Base-by-base conservation (phyloP, 1,140 invertebrate genomes). In the Monomorium pharaonis region DNA sequence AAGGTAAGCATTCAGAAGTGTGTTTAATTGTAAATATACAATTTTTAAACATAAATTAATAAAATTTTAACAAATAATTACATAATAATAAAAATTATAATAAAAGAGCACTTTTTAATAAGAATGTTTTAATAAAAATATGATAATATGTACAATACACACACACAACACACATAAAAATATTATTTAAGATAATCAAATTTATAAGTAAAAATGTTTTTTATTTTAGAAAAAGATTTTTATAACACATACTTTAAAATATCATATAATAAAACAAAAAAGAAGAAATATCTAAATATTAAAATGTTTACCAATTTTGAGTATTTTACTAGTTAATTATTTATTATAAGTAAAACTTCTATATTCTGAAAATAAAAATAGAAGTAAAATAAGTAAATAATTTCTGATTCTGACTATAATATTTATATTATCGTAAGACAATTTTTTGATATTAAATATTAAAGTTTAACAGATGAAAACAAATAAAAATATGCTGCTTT, bases 1-100 rank as follows among this genome's bases (percentile, higher is more conserved):
- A 86, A 86, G 51, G 87, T 86, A 54, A n/a, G 76, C 44, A 44
- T 21, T 54, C 16, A 12, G 0, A 33, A 42, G 12, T 37, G 12
- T 37, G 0, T 21, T 58, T 69, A 30, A 12, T n/a, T 4, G 12
- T 60, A 33, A 49, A 51, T 30, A 9, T 18, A 49, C n/a, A 74
- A 84, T 37, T 44, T 75, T 54, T 54, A 33, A 5, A 4, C 7
- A 37, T 3, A 37, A 3, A 37, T 37, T 37, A 37, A 37, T 37
- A 6, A 37, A 37, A 37, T 37, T 37, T 37, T 3, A 37, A 37
- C 37, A 37, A 0, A 37, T 7, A 37, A 37, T 37, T 37, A 37
- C 37, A 37, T 37, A 37, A 37, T 37, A 37, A 37, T 5, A 7
- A 0, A 37, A 37, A 37, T 37, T 37, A 37, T 37, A 37, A 37